These are phyloP conservation scores for Danio choprae DNA, from an alignment of 2,797 vertebrate species.

Conservation along the genomic window DNA sequence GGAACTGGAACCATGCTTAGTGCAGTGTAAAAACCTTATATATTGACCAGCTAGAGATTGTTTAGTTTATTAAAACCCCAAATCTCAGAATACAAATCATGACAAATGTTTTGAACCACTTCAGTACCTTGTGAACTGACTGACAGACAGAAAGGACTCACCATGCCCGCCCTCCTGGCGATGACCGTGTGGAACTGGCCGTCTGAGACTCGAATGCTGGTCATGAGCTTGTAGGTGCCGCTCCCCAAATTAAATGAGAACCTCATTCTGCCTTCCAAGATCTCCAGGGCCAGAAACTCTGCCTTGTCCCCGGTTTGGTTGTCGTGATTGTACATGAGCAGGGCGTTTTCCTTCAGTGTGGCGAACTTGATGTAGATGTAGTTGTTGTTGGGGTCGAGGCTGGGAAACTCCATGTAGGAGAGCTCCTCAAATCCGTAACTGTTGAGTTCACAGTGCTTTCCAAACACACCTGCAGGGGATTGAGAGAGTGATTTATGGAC, in stretches of 20 bases:
- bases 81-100: background rate
- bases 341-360: slow-evolving; percentile 88
- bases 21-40: too few species aligned
- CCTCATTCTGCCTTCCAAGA: slow-evolving; percentile 86
- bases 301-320: slow-evolving; percentile 95
- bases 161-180: slow-evolving; percentile 95
- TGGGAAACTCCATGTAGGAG: slow-evolving; percentile 98
- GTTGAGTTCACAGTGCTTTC: slow-evolving; percentile 97
- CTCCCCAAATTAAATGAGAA: slow-evolving; percentile 97
- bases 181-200: slow-evolving; percentile 97
- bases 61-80: too few species aligned
- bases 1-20: too few species aligned
- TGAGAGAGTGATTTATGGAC: slow-evolving; percentile 27
- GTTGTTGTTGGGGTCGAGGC: slow-evolving; percentile 97
- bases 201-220: slow-evolving; percentile 91
- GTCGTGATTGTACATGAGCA: slow-evolving; percentile 96
- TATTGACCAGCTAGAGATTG: too few species aligned
- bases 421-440: slow-evolving; percentile 97
- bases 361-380: slow-evolving; percentile 99
- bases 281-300: slow-evolving; percentile 94
- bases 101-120: slow-evolving; percentile 31
- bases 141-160: slow-evolving; percentile 69
- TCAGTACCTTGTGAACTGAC: slow-evolving; percentile 19
- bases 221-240: slow-evolving; percentile 91
- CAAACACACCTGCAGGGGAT: slow-evolving; percentile 89